Base-by-base conservation (phyloP, 2,888 invertebrate genomes). In the Griposia aprilina region DNA sequence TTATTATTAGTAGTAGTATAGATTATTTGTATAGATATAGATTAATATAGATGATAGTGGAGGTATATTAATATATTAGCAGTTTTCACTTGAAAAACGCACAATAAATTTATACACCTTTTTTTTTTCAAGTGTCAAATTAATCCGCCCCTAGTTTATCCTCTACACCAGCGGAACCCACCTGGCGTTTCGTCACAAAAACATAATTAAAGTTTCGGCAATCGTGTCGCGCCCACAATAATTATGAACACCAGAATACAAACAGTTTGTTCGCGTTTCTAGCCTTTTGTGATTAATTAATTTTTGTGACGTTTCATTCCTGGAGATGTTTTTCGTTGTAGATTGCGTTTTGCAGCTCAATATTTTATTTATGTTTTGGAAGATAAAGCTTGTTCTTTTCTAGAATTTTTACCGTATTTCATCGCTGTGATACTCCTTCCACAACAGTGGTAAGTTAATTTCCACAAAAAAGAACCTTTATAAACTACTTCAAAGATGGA, bases 191-290 rank as follows among this genome's bases (percentile, higher is more conserved):
- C 90, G 88, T 87, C 89, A 91, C 91, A 92, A 93, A 91, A 93
- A 93, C 91, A 92, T 93, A 94, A 95, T 95, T 94, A 94, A 94
- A 93, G 91, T 92, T 93, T 86, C 86, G 88, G 88, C 89, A 89
- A 80, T 78, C 73, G 90, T 90, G 83, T 78, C 81, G 81, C 83
- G 74, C 74, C 81, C 84, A 90, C 90, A 91, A 92, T 92, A 91
- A 92, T 92, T 91, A 92, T 91, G 90, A 90, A 90, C 89, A 92
- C 89, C 90, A 88, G 90, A 92, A 91, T 91, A 90, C 81, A 48
- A 76, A 76, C 80, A 76, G 77, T 80, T 77, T 70, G 76, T 72
- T 76, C 68, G 65, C 26, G 66, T 67, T 45, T 71, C 70, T 78
- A 76, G 68, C 76, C 66, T 78, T 80, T 85, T 75, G 72, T 86